These are phyloP conservation scores for Pseudomugil gertrudae DNA, from an alignment of 2,797 vertebrate genomes.

Conservation along the genomic window DNA sequence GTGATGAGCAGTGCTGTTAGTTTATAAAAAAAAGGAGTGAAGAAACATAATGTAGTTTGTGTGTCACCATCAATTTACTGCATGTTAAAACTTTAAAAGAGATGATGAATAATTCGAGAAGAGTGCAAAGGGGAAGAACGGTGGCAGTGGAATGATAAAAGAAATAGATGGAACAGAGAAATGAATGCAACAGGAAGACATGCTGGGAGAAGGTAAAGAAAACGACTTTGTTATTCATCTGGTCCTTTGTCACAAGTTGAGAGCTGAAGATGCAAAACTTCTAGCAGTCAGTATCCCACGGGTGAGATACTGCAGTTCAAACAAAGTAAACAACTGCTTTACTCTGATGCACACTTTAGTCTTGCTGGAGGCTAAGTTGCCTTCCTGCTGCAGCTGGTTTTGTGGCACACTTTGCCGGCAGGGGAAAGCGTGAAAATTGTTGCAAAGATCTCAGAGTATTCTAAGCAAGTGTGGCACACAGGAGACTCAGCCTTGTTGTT, in stretches of 20 bases:
- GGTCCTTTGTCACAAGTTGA: slow-evolving; percentile 84
- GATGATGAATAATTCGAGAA: slow-evolving; percentile 90
- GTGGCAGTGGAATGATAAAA: slow-evolving; percentile 44
- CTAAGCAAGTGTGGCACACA: slow-evolving; percentile 53
- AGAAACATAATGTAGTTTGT: slow-evolving; percentile 85
- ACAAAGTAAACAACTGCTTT: slow-evolving; percentile 93
- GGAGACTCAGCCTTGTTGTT: slow-evolving; percentile 61
- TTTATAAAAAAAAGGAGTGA: slow-evolving; percentile 67
- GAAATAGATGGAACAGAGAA: slow-evolving; percentile 48
- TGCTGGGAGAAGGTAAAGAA: slow-evolving; percentile 57
- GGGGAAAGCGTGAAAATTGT: slow-evolving; percentile 67
- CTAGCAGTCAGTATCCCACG: slow-evolving; percentile 84
- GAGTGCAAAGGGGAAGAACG: slow-evolving; percentile 75
- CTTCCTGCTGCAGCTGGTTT: slow-evolving; percentile 78
- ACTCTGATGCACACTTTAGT: slow-evolving; percentile 92
- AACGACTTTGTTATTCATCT: slow-evolving; percentile 88
- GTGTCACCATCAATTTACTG: slow-evolving; percentile 89
- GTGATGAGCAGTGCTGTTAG: slow-evolving; percentile 83
- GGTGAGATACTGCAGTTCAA: slow-evolving; percentile 89
- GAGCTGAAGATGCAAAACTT: slow-evolving; percentile 88
- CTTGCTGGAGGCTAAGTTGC: slow-evolving; percentile 90
- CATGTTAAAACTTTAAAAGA: slow-evolving; percentile 86
- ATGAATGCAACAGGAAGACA: slow-evolving; percentile 52
- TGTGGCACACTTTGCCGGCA: slow-evolving; percentile 76
- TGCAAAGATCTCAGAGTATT: slow-evolving; percentile 64